These are phyloP conservation scores for Cinclus mexicanus DNA, from an alignment of 2,113 vertebrate genomes.

Conservation along the genomic window DNA sequence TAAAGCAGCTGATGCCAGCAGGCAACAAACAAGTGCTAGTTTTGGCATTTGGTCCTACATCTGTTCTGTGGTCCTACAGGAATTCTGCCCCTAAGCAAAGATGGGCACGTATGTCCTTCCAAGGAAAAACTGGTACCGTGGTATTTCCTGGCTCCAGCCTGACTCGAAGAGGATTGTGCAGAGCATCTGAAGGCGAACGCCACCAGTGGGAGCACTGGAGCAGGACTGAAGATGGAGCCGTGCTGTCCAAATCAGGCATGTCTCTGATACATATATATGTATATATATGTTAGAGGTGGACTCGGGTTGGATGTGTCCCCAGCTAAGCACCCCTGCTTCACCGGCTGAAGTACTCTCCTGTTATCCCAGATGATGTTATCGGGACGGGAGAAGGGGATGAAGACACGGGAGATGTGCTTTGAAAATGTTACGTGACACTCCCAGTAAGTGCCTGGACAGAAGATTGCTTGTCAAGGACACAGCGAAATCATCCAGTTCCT, in stretches of 20 bases:
- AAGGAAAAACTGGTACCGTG: rapidly evolving
- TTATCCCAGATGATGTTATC: not conserved
- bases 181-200: not conserved
- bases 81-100: not conserved
- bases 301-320: not conserved
- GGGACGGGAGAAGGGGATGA: rapidly evolving
- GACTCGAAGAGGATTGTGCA: not conserved
- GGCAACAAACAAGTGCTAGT: not conserved
- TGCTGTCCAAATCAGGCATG: no score
- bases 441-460: no score
- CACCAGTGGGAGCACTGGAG: not conserved
- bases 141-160: not conserved
- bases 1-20: not conserved
- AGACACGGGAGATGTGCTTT: not conserved
- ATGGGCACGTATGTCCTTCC: not conserved
- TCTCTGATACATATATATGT: not conserved
- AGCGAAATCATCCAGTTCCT: not conserved
- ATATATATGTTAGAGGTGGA: not conserved
- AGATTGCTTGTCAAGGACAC: not conserved
- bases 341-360: not conserved
- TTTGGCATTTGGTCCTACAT: not conserved
- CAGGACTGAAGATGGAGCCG: not conserved
- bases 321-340: not conserved
- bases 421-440: not conserved
- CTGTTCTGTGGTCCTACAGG: rapidly evolving